These are phyloP conservation scores for Pygoscelis antarcticus DNA, from an alignment of 2,113 vertebrate species.

Conservation along the genomic window DNA sequence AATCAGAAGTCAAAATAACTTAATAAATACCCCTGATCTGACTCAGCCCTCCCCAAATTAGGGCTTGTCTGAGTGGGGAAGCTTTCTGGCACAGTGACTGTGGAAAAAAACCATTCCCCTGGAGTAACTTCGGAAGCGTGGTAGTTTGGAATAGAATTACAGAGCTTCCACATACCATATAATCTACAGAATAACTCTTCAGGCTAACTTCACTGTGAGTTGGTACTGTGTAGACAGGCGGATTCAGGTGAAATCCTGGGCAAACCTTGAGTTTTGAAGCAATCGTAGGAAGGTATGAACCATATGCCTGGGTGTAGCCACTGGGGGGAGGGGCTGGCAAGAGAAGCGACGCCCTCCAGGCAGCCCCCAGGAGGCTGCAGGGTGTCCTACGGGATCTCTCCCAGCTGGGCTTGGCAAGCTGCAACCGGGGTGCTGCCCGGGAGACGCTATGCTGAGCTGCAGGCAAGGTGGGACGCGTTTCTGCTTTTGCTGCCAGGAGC, in stretches of 20 bases:
- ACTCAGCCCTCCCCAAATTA: neutral
- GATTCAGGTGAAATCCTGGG: neutral
- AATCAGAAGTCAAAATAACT: neutral
- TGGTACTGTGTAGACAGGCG: neutral
- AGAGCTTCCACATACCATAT: neutral
- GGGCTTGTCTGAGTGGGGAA: neutral
- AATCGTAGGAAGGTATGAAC: neutral
- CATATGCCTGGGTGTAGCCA: neutral
- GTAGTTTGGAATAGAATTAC: neutral
- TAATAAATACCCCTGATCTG: neutral
- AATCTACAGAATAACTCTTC: neutral
- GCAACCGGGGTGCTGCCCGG: neutral
- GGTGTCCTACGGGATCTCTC: neutral
- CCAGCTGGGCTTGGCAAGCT: neutral
- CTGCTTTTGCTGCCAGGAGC: neutral
- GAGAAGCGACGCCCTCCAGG: neutral
- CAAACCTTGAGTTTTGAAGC: neutral
- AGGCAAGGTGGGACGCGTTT: neutral
- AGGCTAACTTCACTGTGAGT: neutral
- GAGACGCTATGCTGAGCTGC: neutral
- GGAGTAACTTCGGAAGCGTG: neutral
- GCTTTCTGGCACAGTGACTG: neutral
- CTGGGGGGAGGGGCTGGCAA: neutral
- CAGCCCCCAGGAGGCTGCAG: neutral
- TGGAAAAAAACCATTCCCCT: neutral